phyloP scores from a whole-genome alignment of 1,140 invertebrate species.

The Eriocheir sinensis region DNA sequence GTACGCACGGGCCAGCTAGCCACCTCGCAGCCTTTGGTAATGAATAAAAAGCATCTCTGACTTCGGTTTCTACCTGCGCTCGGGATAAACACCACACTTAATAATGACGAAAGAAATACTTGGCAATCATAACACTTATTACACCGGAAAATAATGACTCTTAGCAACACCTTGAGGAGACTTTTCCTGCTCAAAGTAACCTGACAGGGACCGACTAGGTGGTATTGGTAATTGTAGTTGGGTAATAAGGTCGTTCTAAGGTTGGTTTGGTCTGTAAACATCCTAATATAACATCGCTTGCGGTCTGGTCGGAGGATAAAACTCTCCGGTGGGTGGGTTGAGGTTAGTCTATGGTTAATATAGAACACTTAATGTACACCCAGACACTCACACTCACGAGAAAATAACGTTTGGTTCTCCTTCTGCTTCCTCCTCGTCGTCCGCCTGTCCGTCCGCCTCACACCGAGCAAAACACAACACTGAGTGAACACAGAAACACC shows the following conservation, averaged over 20 bases:
- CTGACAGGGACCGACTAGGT: background rate
- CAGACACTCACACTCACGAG: constrained; percentile 57
- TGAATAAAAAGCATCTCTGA: too few relatives aligned
- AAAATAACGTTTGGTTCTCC: constrained; percentile 21
- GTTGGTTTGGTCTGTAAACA: constrained; percentile 7
- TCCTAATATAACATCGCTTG: constrained; percentile 65
- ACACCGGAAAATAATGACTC: constrained; percentile 4
- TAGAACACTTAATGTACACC: constrained; percentile 65
- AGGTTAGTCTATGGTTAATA: constrained; percentile 41
- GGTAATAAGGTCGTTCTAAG: background rate
- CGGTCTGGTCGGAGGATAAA: constrained; percentile 7
- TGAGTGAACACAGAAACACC: background rate
- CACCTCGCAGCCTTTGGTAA: background rate
- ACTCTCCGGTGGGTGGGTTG: background rate
- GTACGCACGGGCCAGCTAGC: background rate
- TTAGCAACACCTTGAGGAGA: background rate
- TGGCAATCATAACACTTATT: constrained; percentile 16
- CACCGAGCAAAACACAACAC: background rate
- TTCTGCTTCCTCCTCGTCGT: background rate
- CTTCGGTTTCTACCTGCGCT: background rate
- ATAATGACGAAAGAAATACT: background rate
- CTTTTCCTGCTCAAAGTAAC: too few relatives aligned
- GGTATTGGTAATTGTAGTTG: background rate
- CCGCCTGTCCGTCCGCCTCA: background rate
- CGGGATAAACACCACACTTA: background rate